phyloP scores from a whole-genome alignment of 2,113 vertebrate genomes.

The Syngnathus typhle region DNA sequence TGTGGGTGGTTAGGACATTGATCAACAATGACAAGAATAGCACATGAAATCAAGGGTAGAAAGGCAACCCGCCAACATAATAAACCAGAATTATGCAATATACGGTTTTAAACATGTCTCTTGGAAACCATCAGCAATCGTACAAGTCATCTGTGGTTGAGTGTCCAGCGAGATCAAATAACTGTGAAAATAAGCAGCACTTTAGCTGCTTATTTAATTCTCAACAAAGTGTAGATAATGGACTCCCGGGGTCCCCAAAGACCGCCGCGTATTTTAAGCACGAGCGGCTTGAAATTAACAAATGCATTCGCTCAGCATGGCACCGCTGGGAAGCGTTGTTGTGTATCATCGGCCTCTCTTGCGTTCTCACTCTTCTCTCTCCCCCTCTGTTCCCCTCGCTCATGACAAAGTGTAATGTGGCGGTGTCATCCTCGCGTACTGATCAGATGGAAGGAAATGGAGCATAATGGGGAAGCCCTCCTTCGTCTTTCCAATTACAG shows the following conservation, averaged over 20 bases:
- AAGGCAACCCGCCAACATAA: constrained; percentile 17
- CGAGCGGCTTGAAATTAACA: constrained; percentile 72
- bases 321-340: constrained; percentile 59
- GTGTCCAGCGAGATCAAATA: constrained; percentile 75
- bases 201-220: constrained; percentile 79
- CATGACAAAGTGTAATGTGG: constrained; percentile 39
- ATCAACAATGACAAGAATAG: constrained; percentile 5
- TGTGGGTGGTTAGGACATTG: constrained; percentile 2
- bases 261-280: constrained; percentile 69
- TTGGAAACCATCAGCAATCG: constrained; percentile 52
- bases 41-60: background rate
- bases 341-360: constrained; percentile 57
- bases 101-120: constrained; percentile 45
- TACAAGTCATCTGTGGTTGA: constrained; percentile 58
- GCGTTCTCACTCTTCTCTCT: constrained; percentile 21
- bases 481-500: constrained; percentile 34
- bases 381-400: constrained; percentile 25
- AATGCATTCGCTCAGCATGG: constrained; percentile 59
- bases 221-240: constrained; percentile 79
- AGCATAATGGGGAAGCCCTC: constrained; percentile 46
- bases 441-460: constrained; percentile 37
- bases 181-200: constrained; percentile 72
- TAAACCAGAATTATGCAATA: constrained; percentile 12
- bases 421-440: constrained; percentile 34
- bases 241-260: constrained; percentile 70